phyloP scores from a whole-genome alignment of 2,797 vertebrate species.

The Melopsittacus undulatus region DNA sequence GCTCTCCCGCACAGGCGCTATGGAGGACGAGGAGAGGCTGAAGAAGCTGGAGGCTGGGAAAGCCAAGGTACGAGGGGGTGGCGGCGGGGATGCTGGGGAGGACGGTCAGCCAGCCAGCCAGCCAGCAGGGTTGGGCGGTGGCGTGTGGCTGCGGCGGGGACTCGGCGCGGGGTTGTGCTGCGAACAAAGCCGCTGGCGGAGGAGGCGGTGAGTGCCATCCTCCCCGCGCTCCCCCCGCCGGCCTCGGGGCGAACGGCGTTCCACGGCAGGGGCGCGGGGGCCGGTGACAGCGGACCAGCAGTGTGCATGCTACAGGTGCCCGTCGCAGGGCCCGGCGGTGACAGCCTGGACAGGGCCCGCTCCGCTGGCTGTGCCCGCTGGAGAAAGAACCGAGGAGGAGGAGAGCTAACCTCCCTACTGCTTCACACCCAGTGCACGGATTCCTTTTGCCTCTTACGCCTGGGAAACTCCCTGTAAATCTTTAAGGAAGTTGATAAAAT shows the following conservation, averaged over 20 bases:
- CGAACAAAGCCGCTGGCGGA: conserved; percentile 67
- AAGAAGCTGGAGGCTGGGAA: conserved; percentile 95
- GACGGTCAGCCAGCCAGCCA: no score
- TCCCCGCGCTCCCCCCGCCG: not conserved
- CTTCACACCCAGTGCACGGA: not conserved
- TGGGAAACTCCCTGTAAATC: not conserved
- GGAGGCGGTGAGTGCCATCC: not conserved
- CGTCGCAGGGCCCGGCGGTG: not conserved
- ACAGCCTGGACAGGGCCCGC: not conserved
- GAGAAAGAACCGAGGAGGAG: not conserved
- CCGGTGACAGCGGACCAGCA: conserved; percentile 14
- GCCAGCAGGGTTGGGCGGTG: not conserved
- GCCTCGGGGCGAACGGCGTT: not conserved
- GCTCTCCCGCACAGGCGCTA: conserved; percentile 78
- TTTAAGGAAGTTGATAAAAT: not conserved
- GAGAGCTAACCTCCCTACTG: not conserved
- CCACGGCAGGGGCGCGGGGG: not conserved
- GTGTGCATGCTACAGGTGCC: conserved; percentile 63
- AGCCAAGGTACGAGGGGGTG: conserved; percentile 86
- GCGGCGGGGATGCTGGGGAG: not conserved
- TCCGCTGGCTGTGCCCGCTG: not conserved
- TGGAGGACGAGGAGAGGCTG: conserved; percentile 93
- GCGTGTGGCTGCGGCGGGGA: not conserved
- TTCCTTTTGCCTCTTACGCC: not conserved
- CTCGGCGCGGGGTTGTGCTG: not conserved